These are phyloP conservation scores for Cynaeus angustus DNA, from an alignment of 2,888 invertebrate species.

Conservation along the genomic window DNA sequence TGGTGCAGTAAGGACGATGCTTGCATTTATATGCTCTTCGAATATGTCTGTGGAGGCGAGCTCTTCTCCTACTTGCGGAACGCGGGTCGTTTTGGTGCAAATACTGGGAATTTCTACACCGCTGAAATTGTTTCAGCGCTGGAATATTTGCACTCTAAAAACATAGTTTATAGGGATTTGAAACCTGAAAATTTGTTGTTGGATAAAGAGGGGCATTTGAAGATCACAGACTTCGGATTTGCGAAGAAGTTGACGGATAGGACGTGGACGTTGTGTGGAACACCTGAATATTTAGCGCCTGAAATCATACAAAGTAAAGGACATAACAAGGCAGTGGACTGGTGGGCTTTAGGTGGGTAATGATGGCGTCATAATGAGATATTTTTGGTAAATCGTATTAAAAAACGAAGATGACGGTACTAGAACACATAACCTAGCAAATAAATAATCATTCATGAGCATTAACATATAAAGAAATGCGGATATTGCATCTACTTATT, in stretches of 20 bases:
- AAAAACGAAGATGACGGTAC: too few species aligned
- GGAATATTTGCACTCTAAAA: constrained; percentile 93
- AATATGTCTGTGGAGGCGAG: constrained; percentile 97
- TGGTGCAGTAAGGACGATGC: constrained; percentile 94
- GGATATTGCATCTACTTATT: too few species aligned
- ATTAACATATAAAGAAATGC: too few species aligned
- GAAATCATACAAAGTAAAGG: constrained; percentile 99
- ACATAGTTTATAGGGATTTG: constrained; percentile 91
- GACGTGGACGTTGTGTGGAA: constrained; percentile 97
- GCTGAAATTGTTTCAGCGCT: constrained; percentile 95
- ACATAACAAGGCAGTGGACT: constrained; percentile 98
- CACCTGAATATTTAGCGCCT: constrained; percentile 97
- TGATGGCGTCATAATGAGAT: neutral
- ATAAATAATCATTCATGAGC: too few species aligned
- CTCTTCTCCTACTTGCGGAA: constrained; percentile 96
- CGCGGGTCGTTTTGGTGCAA: constrained; percentile 91
- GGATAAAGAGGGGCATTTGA: constrained; percentile 94
- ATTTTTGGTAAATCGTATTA: neutral
- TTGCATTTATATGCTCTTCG: constrained; percentile 97
- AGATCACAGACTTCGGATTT: constrained; percentile 98
- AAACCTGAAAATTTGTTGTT: constrained; percentile 96
- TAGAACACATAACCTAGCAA: too few species aligned
- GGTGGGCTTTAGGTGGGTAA: constrained; percentile 95
- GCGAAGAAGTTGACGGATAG: constrained; percentile 95
- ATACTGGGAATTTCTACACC: constrained; percentile 93